Conservation (phyloP, 2,113 vertebrate species). For the Gavialis gangeticus region DNA sequence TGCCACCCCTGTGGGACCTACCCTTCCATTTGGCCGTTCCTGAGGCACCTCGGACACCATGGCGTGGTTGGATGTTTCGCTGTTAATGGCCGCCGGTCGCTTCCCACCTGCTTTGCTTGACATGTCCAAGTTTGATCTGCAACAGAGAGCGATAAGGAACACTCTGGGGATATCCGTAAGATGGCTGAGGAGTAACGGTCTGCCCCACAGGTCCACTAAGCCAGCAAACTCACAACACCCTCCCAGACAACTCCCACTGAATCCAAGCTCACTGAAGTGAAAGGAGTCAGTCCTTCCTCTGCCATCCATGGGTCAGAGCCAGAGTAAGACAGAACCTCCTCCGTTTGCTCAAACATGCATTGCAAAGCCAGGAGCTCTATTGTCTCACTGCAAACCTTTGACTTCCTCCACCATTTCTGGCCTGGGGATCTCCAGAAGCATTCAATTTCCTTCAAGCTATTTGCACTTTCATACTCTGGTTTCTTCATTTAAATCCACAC, state of each 20-base stretch:
- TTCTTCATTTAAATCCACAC: neutral
- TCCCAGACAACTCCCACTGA: accelerated
- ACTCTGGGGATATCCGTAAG: neutral
- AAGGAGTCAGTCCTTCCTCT: neutral
- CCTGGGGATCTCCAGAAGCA: neutral
- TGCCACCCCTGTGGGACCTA: conserved; percentile 65
- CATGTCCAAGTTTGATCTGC: conserved; percentile 85
- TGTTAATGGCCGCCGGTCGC: conserved; percentile 66
- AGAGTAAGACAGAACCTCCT: neutral
- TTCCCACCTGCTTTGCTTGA: conserved; percentile 85
- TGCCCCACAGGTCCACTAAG: neutral
- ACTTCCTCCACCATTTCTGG: neutral
- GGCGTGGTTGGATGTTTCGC: conserved; percentile 80
- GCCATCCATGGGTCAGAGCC: neutral
- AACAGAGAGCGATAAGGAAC: neutral
- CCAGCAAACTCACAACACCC: accelerated
- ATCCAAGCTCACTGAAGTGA: neutral
- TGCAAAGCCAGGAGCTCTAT: neutral
- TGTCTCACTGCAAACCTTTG: neutral
- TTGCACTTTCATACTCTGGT: accelerated
- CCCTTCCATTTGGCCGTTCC: conserved; percentile 83
- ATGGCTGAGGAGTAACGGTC: neutral
- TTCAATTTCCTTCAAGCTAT: neutral
- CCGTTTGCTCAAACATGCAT: neutral
- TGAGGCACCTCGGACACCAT: conserved; percentile 87